Evolutionary conservation across 2,888 invertebrate genomes (phyloP), one percentile per base, ranked within the genome.

Genomic region (Metalampra italica): DNA sequence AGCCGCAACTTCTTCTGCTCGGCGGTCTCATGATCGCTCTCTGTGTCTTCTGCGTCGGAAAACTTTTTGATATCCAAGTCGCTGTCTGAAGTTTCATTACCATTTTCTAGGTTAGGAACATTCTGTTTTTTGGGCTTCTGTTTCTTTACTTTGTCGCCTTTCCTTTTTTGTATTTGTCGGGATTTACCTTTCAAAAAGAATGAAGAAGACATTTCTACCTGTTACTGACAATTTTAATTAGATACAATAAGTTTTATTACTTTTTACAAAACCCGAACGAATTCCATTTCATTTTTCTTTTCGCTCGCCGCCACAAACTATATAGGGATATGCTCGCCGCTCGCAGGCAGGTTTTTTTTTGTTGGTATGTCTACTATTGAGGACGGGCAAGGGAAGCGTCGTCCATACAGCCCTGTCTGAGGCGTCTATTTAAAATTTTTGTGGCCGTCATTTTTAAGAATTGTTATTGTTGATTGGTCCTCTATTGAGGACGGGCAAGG

Each of bases 1-100:
- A 98, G 81, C 41, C 97, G 92, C 44, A 98, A 74, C 59, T 96
- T 95, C 73, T 98, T 98, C 69, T 98, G 96, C 75, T 98, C 97
- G 0, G 94, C 93, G 0, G 96, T 97, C 79, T 97, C 96, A 57
- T 92, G 88, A 57, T 93, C 93, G 62, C 93, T 93, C 57, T 92
- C 93, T 0, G 84, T 82, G 46, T 84, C 73, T 64, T 91, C 75
- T 49, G 66, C 67, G 43, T 90, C 79, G 7, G 90, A 90, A 57
- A 90, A 91, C 60, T 90, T 90, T 53, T 83, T 85, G n/a, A 91
- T 83, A 64, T 93, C 93, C 62, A 91, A 81, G 62, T 93, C 93
- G 66, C 93, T 93, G 50, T 91, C 92, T 0, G 92, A 92, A 52
- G 93, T 91, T 34, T 45, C 93, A 55, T 92, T 90, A 15, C 91